Conservation (phyloP, 2,113 vertebrate species). For the Calypte anna region DNA sequence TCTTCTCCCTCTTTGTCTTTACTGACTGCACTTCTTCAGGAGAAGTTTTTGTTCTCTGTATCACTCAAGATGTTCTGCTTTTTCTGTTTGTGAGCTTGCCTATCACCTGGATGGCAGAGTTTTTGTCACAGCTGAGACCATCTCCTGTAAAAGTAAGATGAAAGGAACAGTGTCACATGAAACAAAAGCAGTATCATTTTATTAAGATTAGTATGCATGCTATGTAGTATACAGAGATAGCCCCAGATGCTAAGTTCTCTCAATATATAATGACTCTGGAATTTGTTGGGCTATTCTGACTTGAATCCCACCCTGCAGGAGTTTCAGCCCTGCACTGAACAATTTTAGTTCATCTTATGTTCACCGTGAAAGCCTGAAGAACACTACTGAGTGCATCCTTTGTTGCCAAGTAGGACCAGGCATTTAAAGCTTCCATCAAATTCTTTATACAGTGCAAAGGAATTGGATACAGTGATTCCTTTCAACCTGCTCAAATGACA, state of each 20-base stretch:
- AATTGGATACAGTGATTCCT: conserved; percentile 68
- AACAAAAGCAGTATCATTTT: conserved; percentile 1
- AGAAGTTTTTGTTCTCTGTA: conserved; percentile 85
- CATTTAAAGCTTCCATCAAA: conserved; percentile 13
- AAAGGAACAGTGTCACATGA: conserved; percentile 70
- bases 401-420: conserved; percentile 28
- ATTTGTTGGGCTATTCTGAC: neutral
- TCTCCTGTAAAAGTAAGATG: conserved; percentile 84
- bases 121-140: conserved; percentile 87
- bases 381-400: neutral
- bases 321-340: neutral
- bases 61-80: conserved; percentile 92
- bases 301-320: neutral
- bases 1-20: conserved; percentile 90
- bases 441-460: neutral
- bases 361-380: conserved; percentile 42
- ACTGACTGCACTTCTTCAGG: conserved; percentile 91
- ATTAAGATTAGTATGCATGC: conserved; percentile 16
- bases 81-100: conserved; percentile 94
- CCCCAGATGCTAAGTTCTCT: neutral
- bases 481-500: conserved; percentile 80
- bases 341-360: conserved; percentile 28
- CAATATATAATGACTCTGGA: conserved; percentile 22
- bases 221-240: neutral
- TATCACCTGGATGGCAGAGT: conserved; percentile 90